Percentiles rank a stretch among this genome's conserved stretches.
These are phyloP conservation scores for Lasioglossum lativentre DNA, from an alignment of 2,888 invertebrate genomes.

Conservation along the genomic window DNA sequence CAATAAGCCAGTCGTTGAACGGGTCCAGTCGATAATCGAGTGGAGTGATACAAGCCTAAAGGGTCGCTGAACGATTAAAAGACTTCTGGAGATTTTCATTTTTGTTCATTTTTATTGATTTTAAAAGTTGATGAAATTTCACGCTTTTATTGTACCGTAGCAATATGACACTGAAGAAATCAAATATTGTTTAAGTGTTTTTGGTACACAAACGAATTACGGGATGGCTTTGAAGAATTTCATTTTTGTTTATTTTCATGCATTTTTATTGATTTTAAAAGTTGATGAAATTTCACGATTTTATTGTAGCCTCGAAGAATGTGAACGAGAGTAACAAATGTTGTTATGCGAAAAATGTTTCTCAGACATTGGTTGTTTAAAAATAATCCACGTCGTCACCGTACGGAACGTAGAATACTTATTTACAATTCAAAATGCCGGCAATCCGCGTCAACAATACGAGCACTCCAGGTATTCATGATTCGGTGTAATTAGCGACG, in stretches of 20 bases:
- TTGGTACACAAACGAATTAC: no score
- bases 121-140: background rate
- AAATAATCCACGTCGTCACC: background rate
- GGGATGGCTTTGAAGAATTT: background rate
- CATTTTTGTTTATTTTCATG: background rate
- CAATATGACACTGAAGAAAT: no score
- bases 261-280: background rate
- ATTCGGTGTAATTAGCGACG: background rate
- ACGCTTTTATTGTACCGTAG: background rate
- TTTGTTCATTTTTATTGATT: background rate
- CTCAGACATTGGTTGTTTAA: background rate
- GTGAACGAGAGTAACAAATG: no score
- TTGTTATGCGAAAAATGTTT: background rate
- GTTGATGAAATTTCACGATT: background rate
- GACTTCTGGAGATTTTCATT: background rate
- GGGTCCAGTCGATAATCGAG: background rate
- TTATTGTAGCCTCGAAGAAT: background rate
- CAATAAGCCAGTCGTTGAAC: slow-evolving; percentile 14
- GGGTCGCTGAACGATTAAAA: background rate
- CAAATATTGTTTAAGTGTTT: no score
- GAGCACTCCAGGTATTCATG: background rate
- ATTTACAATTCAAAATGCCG: background rate
- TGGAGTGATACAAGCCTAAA: background rate
- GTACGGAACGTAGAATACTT: background rate
- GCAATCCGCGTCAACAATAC: background rate